Evolutionary conservation across 2,113 vertebrate genomes (phyloP), one percentile per base, ranked within the genome.

Genomic region (Phodopus roborovskii): DNA sequence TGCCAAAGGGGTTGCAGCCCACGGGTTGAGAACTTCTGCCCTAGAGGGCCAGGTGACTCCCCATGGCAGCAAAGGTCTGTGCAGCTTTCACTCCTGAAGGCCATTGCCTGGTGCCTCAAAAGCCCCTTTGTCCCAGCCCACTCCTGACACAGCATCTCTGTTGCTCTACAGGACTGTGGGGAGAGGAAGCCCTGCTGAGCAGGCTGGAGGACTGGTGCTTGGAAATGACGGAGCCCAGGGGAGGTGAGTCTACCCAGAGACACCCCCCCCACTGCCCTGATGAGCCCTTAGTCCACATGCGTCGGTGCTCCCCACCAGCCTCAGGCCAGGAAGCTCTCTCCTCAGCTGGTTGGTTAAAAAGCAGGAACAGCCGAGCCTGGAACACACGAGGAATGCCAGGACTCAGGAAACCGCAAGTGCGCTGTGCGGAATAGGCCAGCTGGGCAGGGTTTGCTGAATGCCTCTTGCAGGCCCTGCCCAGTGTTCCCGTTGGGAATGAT

Each of bases 181-280:
- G 0, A 71, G 4, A 28, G 70, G 58, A 50, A 16, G 42, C 82
- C 53, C 22, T 70, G 48, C 87, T 0, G 8, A 91, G n/a, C 33
- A n/a, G 50, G 64, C 42, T 1, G 30, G 0, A 24, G 87, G 73
- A 36, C 74, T 42, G 66, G 79, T 87, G 50, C 84, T 60, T 60
- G 30, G 84, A 53, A 50, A 95, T 93, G 93, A 81, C 39, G 10
- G 16, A 28, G 5, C 77, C 83, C 84, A 7, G 84, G 78, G 62
- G 66, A 96, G 96, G 96, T 97, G 45, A 96, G 94, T 92, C 56
- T 15, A n/a, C 88, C 13, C 86, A 24, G 60, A n/a, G n/a, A 39
- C 36, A 39, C 45, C 45, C 6, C 42, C 28, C 42, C 28, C 7
- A 2, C 30, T 1, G 26, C 28, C 39, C 70, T 19, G 28, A 8